Evolutionary conservation across 2,888 invertebrate species (phyloP).

Genomic region (Scaptomyza reducta): DNA sequence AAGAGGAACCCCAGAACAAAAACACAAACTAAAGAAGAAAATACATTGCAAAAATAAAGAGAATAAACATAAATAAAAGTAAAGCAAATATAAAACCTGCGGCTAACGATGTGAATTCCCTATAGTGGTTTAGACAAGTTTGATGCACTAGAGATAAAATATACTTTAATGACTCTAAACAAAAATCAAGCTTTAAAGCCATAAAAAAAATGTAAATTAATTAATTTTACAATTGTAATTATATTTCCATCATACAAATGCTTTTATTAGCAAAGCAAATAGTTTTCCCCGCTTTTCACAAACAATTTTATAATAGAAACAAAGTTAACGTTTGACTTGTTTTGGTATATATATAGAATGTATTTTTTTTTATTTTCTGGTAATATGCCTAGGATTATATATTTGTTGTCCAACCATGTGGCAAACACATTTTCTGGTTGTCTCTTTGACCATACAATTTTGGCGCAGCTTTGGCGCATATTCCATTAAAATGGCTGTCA

Average conservation of each 20-base stretch:
- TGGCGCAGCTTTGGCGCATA: conserved; percentile 58
- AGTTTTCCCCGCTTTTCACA: background rate
- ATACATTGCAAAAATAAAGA: conserved; percentile 31
- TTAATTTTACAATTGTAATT: background rate
- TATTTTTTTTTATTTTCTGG: conserved; percentile 3
- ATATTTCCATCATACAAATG: background rate
- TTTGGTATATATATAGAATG: background rate
- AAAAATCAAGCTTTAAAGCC: background rate
- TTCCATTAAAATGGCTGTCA: conserved; percentile 80
- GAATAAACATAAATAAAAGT: conserved; percentile 18
- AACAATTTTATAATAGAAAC: background rate
- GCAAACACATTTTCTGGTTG: conserved; percentile 44
- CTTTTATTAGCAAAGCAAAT: background rate
- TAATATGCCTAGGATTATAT: conserved; percentile 18
- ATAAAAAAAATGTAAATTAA: background rate
- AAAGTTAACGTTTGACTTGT: background rate
- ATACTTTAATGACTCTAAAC: background rate
- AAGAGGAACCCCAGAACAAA: conserved; percentile 24
- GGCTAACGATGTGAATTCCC: background rate
- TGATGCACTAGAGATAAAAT: background rate
- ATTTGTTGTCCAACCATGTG: conserved; percentile 34
- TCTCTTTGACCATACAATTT: conserved; percentile 52
- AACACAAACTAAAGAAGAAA: conserved; percentile 31
- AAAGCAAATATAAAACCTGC: conserved; percentile 16
- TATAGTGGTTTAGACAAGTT: conserved; percentile 11